Conservation (phyloP, 2,888 invertebrate species). For the Hirtodrosophila trivittata region DNA sequence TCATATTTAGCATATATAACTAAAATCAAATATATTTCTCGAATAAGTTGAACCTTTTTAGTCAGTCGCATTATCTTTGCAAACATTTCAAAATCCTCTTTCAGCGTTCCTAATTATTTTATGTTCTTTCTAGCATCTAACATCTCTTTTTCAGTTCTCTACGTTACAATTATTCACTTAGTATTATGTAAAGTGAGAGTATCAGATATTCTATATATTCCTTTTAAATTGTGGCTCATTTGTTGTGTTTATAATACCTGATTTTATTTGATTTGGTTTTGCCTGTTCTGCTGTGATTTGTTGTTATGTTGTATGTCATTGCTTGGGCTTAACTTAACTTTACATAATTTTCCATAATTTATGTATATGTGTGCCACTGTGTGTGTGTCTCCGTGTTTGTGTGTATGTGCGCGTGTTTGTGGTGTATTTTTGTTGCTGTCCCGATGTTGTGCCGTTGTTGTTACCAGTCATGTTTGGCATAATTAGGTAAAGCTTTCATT, state of each 20-base stretch:
- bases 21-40: too few relatives aligned
- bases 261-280: slow-evolving; percentile 5
- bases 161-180: too few relatives aligned
- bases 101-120: too few relatives aligned
- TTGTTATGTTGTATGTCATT: slow-evolving; percentile 29
- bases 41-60: too few relatives aligned
- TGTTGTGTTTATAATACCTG: not conserved
- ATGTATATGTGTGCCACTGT: slow-evolving; percentile 6
- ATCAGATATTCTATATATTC: too few relatives aligned
- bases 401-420: slow-evolving; percentile 1
- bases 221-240: not conserved
- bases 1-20: too few relatives aligned
- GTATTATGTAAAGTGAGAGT: too few relatives aligned
- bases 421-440: slow-evolving; percentile 10
- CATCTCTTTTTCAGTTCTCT: too few relatives aligned
- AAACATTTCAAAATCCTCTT: too few relatives aligned
- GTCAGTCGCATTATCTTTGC: too few relatives aligned
- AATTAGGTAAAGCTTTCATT: slow-evolving; percentile 48
- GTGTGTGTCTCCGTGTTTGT: slow-evolving; percentile 20
- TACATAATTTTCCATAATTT: slow-evolving; percentile 55
- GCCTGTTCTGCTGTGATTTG: slow-evolving; percentile 16
- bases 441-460: slow-evolving; percentile 13
- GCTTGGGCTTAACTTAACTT: slow-evolving; percentile 46
- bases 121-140: too few relatives aligned
- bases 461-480: slow-evolving; percentile 49